Base-by-base conservation (phyloP, 92 coral and sea anemone species). In the Isaurus tuberculatus region DNA sequence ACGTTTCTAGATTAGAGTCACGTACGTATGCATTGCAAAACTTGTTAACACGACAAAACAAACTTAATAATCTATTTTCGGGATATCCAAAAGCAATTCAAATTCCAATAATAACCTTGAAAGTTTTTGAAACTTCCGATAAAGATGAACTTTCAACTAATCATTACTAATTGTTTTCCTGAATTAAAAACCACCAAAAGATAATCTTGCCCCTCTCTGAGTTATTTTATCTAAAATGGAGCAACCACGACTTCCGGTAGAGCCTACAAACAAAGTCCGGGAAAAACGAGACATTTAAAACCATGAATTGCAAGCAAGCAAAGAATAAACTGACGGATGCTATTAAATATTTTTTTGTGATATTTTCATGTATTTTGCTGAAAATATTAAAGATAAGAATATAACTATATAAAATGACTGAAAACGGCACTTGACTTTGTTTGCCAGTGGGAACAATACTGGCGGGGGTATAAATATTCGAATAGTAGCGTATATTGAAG, bases 101-200 rank as follows among this genome's bases (percentile, higher is more conserved):
- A 49, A 73, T 29, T 46, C 65, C 65, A 74, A 28, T 49, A 48
- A 74, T 30, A 29, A 16, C 20, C 64, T 31, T 28, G 36, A 34
- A 4, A 15, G 42, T 74, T 74, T 74, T 51, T 51, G 43, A 4
- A 74, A 65, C 33, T 74, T 74, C 66, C 80, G 46, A 51, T 74
- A 40, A 25, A 57, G 33, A 51, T 23, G 66, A 53, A 74, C 29
- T 48, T 23, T 74, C 44, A 31, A 51, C 65, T 26, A 43, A 51
- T 28, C 28, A 74, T 29, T 74, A 57, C 80, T 74, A 74, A 74
- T 49, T 74, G 82, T 34, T 77, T 55, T 75, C 81, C 81, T 75
- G 81, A 57, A 57, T 75, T 75, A 75, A 68, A 75, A 75, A 55
- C 81, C 81, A 34, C 67, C 1, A n/a, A 77, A 34, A 60, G 20